A percentile compares a stretch with the other conserved stretches of the same genome.
These are phyloP conservation scores for Epistrophella euchroma DNA, from an alignment of 2,888 invertebrate genomes.

Conservation along the genomic window DNA sequence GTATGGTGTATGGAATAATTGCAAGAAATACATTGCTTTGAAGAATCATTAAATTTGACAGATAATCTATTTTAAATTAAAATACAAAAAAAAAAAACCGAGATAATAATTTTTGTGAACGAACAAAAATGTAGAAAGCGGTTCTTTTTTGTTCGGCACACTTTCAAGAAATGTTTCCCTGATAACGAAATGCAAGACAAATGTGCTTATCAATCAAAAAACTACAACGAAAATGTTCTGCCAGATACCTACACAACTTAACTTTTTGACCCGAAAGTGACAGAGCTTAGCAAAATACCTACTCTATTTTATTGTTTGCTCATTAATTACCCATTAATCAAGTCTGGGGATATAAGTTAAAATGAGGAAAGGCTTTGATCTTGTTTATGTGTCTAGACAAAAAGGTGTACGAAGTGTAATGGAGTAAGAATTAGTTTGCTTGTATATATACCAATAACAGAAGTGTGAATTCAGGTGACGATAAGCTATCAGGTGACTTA, in stretches of 20 bases:
- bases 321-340: conserved; percentile 65
- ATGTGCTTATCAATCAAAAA: conserved; percentile 66
- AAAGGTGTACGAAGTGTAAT: neutral
- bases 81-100: neutral
- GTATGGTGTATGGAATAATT: conserved; percentile 2
- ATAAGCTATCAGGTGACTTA: neutral
- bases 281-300: conserved; percentile 39
- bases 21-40: neutral
- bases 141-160: conserved; percentile 1
- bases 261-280: conserved; percentile 35
- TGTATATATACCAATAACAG: neutral
- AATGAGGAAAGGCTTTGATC: conserved; percentile 42
- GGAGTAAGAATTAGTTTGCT: neutral
- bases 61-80: conserved; percentile 10
- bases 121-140: neutral
- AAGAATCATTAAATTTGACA: conserved; percentile 6
- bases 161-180: neutral
- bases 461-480: neutral
- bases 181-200: conserved; percentile 14
- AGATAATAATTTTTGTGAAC: neutral
- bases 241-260: neutral
- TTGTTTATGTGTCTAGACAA: conserved; percentile 59
- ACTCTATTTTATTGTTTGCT: conserved; percentile 12
- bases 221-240: conserved; percentile 27
- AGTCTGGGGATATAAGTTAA: conserved; percentile 41